Evolutionary conservation across 2,797 vertebrate genomes (phyloP), one percentile per base, ranked within the genome.

Genomic region (Psittacula echo): DNA sequence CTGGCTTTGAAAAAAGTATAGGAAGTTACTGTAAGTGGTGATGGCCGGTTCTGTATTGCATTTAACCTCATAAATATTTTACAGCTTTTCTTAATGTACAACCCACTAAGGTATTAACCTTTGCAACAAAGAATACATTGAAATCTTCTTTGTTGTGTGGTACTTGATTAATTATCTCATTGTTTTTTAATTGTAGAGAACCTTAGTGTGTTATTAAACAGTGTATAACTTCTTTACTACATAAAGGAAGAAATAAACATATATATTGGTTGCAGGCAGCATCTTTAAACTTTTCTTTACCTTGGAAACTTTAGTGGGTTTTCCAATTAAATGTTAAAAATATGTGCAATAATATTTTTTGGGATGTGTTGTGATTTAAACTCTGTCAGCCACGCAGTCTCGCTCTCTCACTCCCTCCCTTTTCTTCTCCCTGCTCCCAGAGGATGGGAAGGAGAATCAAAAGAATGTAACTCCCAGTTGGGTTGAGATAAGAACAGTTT

Each of bases 151-250:
- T 94, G 45, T 54, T 87, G 39, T 32, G 48, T 85, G 58, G 74
- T 68, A 37, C 42, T 89, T 94, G 93, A 96, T 91, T 93, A 91
- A 94, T 62, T 41, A 86, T n/a, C 53, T 84, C 64, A 41, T 79
- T 76, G n/a, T 6, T 53, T 87, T 89, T 96, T 74, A 90, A 65
- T 93, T 81, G 77, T 91, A 50, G 51, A 79, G 78, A 30, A 61
- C 50, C 24, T 81, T 34, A 77, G 26, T 48, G 21, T 91, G 68
- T 80, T 91, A 45, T 72, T 90, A 61, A 92, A 89, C 53, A 34
- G 21, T 39, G 37, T 82, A 20, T 62, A 78, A 41, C 16, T 42
- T 41, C 70, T 76, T n/a, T n/a, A 23, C 16, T 70, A 11, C 9
- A 7, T 45, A 48, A 79, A 34, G 27, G 34, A 94, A 82, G 87